Evolutionary conservation across 2,888 invertebrate genomes (phyloP).

Genomic region (Andrena minutula): DNA sequence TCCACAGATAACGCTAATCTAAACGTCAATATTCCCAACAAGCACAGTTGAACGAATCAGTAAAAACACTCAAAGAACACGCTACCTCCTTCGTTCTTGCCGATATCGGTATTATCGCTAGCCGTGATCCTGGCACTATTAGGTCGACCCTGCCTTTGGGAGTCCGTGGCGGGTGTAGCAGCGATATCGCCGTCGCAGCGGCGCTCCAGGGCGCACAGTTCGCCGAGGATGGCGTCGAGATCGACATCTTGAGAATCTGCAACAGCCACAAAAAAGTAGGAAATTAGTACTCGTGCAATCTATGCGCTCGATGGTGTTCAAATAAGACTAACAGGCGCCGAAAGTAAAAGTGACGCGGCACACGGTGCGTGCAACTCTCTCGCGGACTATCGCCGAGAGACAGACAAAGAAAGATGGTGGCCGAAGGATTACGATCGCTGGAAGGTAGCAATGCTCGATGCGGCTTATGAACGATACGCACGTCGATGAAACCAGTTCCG

Average conservation of each 20-base stretch:
- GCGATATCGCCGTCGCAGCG: slow-evolving; percentile 86
- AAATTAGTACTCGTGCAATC: neutral
- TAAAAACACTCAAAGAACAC: slow-evolving; percentile 11
- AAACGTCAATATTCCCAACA: neutral
- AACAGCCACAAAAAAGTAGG: neutral
- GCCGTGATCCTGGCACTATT: slow-evolving; percentile 80
- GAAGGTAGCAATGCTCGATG: slow-evolving; percentile 42
- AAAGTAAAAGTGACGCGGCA: slow-evolving; percentile 25
- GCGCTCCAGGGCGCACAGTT: slow-evolving; percentile 96
- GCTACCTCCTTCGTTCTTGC: slow-evolving; percentile 80
- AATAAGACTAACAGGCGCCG: neutral
- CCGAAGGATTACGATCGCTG: slow-evolving; percentile 38
- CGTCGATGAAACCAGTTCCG: slow-evolving; percentile 74
- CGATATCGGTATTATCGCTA: slow-evolving; percentile 79
- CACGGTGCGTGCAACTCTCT: neutral
- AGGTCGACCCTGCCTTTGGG: slow-evolving; percentile 80
- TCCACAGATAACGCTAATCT: too few species aligned
- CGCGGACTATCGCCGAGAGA: neutral
- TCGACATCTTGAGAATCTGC: slow-evolving; percentile 97
- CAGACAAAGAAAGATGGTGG: slow-evolving; percentile 6
- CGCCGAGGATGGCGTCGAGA: slow-evolving; percentile 97
- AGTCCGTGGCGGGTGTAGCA: slow-evolving; percentile 80
- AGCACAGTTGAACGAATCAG: neutral
- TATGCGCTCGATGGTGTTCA: neutral
- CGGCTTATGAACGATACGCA: slow-evolving; percentile 56